Evolutionary conservation across 2,113 vertebrate species (phyloP), one percentile per base, ranked within the genome.

Genomic region (Indri indri): DNA sequence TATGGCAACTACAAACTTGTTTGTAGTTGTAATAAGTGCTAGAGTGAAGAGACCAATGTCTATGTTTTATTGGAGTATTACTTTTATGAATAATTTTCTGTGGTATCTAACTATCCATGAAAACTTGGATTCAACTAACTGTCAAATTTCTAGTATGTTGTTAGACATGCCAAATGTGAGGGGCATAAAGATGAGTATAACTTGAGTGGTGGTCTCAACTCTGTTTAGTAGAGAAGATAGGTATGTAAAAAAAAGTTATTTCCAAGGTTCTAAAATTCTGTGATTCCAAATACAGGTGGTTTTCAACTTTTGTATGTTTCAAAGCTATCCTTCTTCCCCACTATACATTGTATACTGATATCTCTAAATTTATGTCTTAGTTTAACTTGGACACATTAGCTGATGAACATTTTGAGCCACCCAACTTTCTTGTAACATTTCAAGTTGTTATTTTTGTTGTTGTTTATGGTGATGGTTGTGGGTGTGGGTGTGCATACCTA

Each of bases 261-360:
- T 96, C 70, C 86, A 94, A 54, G 16, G 25, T 85, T 86, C 57
- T 80, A 90, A 80, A 81, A 86, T 73, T 65, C 80, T 77, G 23
- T 59, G 86, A 81, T 90, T 93, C 17, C 65, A 80, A 73, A 86
- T 86, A 59, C 37, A 80, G 32, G 32, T 81, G 23, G 10, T 37
- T 94, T 20, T 73, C 65, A 94, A 9, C 14, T 70, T 76, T 61
- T 50, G 23, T 74, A 30, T 68, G 34, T 76, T 89, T 89, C 50
- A 50, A 23, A 70, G 70, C 30, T 37, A 54, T 45, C 37, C 13
- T 71, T n/a, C 63, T 77, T 88, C 20, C 27, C 70, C 37, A 80
- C 2, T 8, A 59, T 68, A 23, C 40, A 91, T 0, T 63, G 13
- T 47, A 54, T 34, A 71, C 13, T 37, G 80, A 70, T 63, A n/a